A percentile compares a stretch with the other conserved stretches of the same genome.
phyloP scores from a whole-genome alignment of 2,888 invertebrate genomes.

The Euplagia quadripunctaria region DNA sequence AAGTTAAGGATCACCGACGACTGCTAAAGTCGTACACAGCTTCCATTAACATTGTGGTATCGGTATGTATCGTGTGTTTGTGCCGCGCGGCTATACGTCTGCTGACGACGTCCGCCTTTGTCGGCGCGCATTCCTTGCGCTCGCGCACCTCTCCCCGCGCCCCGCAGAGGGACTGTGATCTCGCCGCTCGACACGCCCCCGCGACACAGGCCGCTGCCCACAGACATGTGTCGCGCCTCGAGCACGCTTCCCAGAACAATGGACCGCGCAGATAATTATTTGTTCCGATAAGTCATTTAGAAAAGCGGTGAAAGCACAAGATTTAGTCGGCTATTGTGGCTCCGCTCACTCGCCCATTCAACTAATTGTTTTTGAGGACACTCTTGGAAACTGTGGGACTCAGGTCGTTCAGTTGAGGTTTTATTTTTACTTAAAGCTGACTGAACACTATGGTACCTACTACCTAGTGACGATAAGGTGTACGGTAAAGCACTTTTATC shows the following conservation, averaged over 20 bases:
- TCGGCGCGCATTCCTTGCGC: constrained; percentile 44
- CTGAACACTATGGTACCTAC: not conserved
- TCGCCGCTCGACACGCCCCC: constrained; percentile 46
- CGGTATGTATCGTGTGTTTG: constrained; percentile 34
- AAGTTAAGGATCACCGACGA: constrained; percentile 10
- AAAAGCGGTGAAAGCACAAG: constrained; percentile 28
- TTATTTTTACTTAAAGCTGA: not conserved
- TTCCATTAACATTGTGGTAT: constrained; percentile 27
- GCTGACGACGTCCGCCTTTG: constrained; percentile 48
- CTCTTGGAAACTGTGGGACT: not conserved
- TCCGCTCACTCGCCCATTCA: not conserved
- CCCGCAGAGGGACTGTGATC: constrained; percentile 36
- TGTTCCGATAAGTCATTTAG: constrained; percentile 50
- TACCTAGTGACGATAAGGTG: not conserved
- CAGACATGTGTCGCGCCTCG: constrained; percentile 33
- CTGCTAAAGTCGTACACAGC: constrained; percentile 2
- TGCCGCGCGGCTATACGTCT: constrained; percentile 23
- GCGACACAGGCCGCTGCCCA: constrained; percentile 25
- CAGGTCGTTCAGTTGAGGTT: not conserved
- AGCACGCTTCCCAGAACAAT: constrained; percentile 47
- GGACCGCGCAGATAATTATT: constrained; percentile 43
- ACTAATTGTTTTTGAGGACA: not conserved
- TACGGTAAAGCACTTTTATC: not conserved
- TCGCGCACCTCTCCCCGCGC: constrained; percentile 5
- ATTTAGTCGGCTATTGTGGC: constrained; percentile 28